Percentiles rank a stretch among this genome's conserved stretches.
Conservation (phyloP, 2,888 invertebrate genomes). For the Bombylius discolor region DNA sequence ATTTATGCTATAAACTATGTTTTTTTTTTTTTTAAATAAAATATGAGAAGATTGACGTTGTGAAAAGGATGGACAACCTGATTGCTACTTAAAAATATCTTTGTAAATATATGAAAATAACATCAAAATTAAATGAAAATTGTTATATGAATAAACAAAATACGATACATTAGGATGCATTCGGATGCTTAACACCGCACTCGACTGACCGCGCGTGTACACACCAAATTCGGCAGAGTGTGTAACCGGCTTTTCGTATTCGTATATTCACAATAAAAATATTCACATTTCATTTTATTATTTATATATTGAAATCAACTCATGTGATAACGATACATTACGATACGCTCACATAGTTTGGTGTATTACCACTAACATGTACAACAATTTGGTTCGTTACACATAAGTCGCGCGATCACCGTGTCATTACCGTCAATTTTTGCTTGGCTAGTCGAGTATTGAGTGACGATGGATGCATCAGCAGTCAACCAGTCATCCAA, state of each 20-base stretch:
- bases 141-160: slow-evolving; percentile 6
- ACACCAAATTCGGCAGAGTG: slow-evolving; percentile 10
- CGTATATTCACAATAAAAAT: neutral
- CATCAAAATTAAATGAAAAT: neutral
- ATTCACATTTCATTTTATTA: too few species aligned
- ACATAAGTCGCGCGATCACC: slow-evolving; percentile 7
- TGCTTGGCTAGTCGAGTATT: slow-evolving; percentile 8
- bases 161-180: slow-evolving; percentile 36
- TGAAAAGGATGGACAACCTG: neutral
- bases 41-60: neutral
- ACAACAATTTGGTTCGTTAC: neutral
- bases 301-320: neutral
- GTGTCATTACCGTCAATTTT: slow-evolving; percentile 8
- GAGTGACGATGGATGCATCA: neutral
- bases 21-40: too few species aligned
- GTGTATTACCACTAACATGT: too few species aligned
- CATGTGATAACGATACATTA: slow-evolving; percentile 1
- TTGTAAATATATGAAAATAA: too few species aligned
- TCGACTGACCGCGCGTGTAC: slow-evolving; percentile 36
- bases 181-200: slow-evolving; percentile 37
- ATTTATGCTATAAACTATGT: too few species aligned
- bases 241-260: slow-evolving; percentile 8
- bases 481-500: slow-evolving; percentile 4
- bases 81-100: neutral
- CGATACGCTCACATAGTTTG: neutral